These are phyloP conservation scores for Nephrocerus scutellatus DNA, from an alignment of 2,888 invertebrate species.

Conservation along the genomic window DNA sequence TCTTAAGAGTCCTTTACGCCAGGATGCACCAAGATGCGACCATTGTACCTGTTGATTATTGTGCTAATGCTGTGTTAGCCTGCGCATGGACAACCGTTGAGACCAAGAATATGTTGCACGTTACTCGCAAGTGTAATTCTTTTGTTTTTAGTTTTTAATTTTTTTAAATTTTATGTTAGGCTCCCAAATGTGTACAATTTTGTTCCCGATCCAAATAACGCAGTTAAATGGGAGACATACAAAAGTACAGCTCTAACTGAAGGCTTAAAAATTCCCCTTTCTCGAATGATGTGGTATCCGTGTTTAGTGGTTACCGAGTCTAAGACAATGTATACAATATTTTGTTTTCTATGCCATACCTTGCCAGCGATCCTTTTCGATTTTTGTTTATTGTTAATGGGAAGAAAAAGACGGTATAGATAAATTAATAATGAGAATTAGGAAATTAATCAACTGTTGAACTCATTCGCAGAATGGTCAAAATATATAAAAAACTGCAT, in stretches of 20 bases:
- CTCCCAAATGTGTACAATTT: slow-evolving; percentile 68
- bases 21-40: slow-evolving; percentile 38
- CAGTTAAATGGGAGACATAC: slow-evolving; percentile 73
- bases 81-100: slow-evolving; percentile 48
- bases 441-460: background rate
- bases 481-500: slow-evolving; percentile 71
- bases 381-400: slow-evolving; percentile 40
- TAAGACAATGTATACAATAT: slow-evolving; percentile 44
- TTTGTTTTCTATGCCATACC: slow-evolving; percentile 55
- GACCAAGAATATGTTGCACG: slow-evolving; percentile 12
- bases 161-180: too few relatives aligned
- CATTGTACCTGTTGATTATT: slow-evolving; percentile 49
- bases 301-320: slow-evolving; percentile 49
- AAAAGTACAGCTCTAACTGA: slow-evolving; percentile 44
- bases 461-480: slow-evolving; percentile 64
- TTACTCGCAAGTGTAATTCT: background rate
- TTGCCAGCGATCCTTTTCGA: slow-evolving; percentile 60
- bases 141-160: too few relatives aligned
- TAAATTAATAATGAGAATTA: background rate
- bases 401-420: slow-evolving; percentile 44
- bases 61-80: slow-evolving; percentile 47
- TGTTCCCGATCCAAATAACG: slow-evolving; percentile 73
- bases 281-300: slow-evolving; percentile 63
- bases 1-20: slow-evolving; percentile 48
- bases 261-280: slow-evolving; percentile 53